Percentiles rank a stretch among this genome's conserved stretches.
Evolutionary conservation across 2,888 invertebrate species (phyloP).

Genomic region (Dicycla oo): DNA sequence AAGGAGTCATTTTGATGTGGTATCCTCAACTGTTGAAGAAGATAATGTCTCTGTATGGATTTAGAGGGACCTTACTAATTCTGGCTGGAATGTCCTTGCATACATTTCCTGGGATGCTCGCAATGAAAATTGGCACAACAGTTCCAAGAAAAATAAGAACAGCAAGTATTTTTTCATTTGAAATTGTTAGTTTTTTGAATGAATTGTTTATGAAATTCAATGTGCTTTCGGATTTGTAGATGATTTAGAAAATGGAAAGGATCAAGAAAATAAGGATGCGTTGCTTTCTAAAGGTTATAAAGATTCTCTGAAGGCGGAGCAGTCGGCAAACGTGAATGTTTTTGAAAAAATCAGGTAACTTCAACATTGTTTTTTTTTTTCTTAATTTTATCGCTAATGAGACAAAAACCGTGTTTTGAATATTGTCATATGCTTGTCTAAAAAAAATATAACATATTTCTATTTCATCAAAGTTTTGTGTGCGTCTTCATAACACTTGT

Average conservation of each 20-base stretch:
- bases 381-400: background rate
- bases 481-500: too few relatives aligned
- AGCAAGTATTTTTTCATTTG: constrained; percentile 83
- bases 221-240: constrained; percentile 68
- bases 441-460: background rate
- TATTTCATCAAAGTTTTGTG: background rate
- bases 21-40: constrained; percentile 90
- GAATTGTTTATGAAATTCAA: constrained; percentile 46
- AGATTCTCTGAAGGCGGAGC: constrained; percentile 2
- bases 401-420: background rate
- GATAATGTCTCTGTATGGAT: constrained; percentile 89
- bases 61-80: constrained; percentile 91
- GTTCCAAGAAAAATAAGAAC: constrained; percentile 68
- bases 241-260: constrained; percentile 68
- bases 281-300: constrained; percentile 61
- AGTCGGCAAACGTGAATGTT: background rate
- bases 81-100: constrained; percentile 91
- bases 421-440: background rate
- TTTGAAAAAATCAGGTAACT: constrained; percentile 51
- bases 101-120: constrained; percentile 90
- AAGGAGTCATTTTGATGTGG: constrained; percentile 90
- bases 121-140: constrained; percentile 85
- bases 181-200: constrained; percentile 20
- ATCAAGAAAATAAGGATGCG: constrained; percentile 74
- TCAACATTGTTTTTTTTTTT: background rate